Evolutionary conservation across 2,797 vertebrate genomes (phyloP).

Genomic region (Yasuhikotakia modesta): DNA sequence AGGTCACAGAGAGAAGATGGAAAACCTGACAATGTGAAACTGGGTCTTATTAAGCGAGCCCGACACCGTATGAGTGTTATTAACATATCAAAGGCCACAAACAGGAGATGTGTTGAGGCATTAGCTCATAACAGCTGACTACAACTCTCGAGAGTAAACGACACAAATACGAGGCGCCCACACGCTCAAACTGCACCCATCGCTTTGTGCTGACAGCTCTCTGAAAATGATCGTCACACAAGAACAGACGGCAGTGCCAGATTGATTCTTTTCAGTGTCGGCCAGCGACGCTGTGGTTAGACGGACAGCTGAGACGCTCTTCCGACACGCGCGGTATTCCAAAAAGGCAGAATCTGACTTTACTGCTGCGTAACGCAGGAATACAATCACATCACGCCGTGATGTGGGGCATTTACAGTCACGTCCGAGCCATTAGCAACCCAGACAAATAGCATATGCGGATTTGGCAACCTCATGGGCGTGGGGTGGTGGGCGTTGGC

Average conservation of each 20-base stretch:
- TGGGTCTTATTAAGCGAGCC: slow-evolving; percentile 5
- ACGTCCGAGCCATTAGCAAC: slow-evolving; percentile 67
- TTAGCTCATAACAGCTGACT: slow-evolving; percentile 25
- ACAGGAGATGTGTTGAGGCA: slow-evolving; percentile 25
- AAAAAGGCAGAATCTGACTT: slow-evolving; percentile 58
- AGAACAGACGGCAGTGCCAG: slow-evolving; percentile 68
- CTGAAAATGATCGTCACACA: slow-evolving; percentile 69
- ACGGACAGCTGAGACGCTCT: slow-evolving; percentile 53
- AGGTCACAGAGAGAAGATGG: slow-evolving; percentile 1
- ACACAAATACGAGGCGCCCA: slow-evolving; percentile 48
- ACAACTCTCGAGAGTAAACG: slow-evolving; percentile 23
- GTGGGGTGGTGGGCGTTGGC: slow-evolving; percentile 59
- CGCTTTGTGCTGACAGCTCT: slow-evolving; percentile 68
- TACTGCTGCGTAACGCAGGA: slow-evolving; percentile 60
- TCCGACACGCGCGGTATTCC: slow-evolving; percentile 40
- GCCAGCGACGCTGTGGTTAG: slow-evolving; percentile 57
- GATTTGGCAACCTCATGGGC: slow-evolving; percentile 62
- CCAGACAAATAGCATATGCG: slow-evolving; percentile 74
- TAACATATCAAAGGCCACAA: slow-evolving; percentile 51
- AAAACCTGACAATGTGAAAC: slow-evolving; percentile 19
- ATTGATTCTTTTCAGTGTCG: slow-evolving; percentile 69
- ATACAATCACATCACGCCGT: slow-evolving; percentile 66
- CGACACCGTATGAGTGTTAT: slow-evolving; percentile 36
- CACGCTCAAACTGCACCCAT: slow-evolving; percentile 38
- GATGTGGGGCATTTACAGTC: slow-evolving; percentile 66